These are phyloP conservation scores for Colistium nudipinnis DNA, from an alignment of 2,113 vertebrate species.

Conservation along the genomic window DNA sequence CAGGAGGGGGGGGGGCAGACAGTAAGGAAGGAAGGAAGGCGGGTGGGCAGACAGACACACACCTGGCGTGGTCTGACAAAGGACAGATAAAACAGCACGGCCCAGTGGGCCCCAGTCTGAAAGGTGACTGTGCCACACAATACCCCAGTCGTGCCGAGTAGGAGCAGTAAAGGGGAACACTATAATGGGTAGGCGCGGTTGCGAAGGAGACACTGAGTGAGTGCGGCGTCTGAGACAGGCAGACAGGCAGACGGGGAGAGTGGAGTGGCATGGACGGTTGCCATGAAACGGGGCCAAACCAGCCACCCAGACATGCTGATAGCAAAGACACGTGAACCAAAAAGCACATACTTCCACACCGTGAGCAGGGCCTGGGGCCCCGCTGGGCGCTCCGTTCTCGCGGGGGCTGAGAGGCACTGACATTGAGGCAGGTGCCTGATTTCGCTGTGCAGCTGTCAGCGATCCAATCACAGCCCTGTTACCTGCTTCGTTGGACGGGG, in stretches of 20 bases:
- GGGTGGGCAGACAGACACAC: constrained; percentile 36
- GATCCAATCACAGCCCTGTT: constrained; percentile 76
- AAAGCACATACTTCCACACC: constrained; percentile 23
- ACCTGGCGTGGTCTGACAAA: constrained; percentile 44
- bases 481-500: constrained; percentile 77
- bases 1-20: background rate
- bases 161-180: constrained; percentile 69
- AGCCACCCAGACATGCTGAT: constrained; percentile 58
- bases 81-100: constrained; percentile 62
- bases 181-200: constrained; percentile 63
- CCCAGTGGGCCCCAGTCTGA: constrained; percentile 57
- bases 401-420: constrained; percentile 58
- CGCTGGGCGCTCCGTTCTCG: constrained; percentile 57
- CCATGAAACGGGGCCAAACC: constrained; percentile 44
- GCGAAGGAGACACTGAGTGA: constrained; percentile 33
- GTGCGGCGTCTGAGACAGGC: constrained; percentile 1
- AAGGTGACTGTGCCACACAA: constrained; percentile 38
- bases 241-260: constrained; percentile 6
- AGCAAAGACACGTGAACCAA: constrained; percentile 32
- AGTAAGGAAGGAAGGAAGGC: constrained; percentile 19
- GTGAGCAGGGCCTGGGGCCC: constrained; percentile 32
- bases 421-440: constrained; percentile 69
- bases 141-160: constrained; percentile 50
- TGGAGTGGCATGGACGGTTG: constrained; percentile 33
- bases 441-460: constrained; percentile 69